Base-by-base conservation (phyloP, 2,888 invertebrate genomes). In the Eilema sororculum region DNA sequence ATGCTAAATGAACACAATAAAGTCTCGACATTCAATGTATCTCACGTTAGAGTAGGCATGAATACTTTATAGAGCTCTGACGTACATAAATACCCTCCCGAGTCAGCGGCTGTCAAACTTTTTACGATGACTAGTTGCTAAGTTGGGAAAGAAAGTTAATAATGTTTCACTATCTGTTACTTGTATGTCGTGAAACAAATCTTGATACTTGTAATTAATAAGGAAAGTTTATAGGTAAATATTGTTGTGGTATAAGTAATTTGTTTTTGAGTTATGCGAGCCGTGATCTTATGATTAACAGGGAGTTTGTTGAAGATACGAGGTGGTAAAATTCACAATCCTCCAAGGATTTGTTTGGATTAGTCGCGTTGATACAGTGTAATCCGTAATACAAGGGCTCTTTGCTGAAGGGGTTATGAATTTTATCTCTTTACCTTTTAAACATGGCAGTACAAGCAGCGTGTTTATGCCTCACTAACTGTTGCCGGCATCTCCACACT, bases 31-130 rank as follows among this genome's bases (percentile, higher is more conserved):
- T 41, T 22, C 28, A 30, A 46, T 59, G 46, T 28, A 59, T 46
- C 41, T 28, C 28, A 46, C n/a, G 22, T 46, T 52, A 60, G 46
- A 60, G 28, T 41, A 59, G 16, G n/a, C 63, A 68, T 57, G 59
- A 72, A 72, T 65, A 60, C 69, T 78, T 30, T 22, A 61, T 70
- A 71, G 61, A 66, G 59, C 67, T 68, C 60, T 71, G 77, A 72
- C 74, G 69, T 74, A 74, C 79, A 71, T 74, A 46, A 52, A 52
- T 52, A n/a, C 20, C 16, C 12, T 24, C 41, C 64, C 37, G 65
- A 33, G 78, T 79, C 79, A 74, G 77, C 61, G 57, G 52, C 70
- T 79, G 78, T 79, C 78, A 79, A 78, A 79, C 65, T 76, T 78
- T 46, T 64, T 56, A 62, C 60, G 66, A 68, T 69, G 74, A 72